Percentiles rank a stretch among this genome's conserved stretches.
Evolutionary conservation across 2,888 invertebrate genomes (phyloP).

Genomic region (Trichogramma evanescens): DNA sequence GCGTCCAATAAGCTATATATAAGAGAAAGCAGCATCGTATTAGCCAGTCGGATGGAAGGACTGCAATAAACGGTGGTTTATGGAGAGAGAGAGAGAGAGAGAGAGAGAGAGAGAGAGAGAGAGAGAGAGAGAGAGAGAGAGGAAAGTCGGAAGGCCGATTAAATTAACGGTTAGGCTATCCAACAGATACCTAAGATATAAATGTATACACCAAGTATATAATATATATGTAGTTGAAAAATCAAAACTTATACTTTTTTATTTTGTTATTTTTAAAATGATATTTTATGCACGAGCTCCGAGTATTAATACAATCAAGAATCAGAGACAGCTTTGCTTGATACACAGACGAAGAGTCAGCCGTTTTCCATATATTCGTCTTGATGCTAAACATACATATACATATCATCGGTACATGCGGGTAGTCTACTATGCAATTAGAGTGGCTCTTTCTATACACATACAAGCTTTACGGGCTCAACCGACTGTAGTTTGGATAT

Average conservation of each 20-base stretch:
- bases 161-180: slow-evolving; percentile 9
- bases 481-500: too few species aligned
- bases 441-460: slow-evolving; percentile 28
- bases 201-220: too few species aligned
- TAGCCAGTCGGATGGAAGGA: slow-evolving; percentile 12
- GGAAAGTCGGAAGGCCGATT: neutral
- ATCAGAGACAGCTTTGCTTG: neutral
- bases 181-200: too few species aligned
- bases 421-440: slow-evolving; percentile 48
- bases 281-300: too few species aligned
- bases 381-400: neutral
- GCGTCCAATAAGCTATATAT: slow-evolving; percentile 13
- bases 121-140: neutral
- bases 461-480: neutral
- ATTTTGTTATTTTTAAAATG: too few species aligned
- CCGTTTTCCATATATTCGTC: neutral
- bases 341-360: neutral
- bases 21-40: neutral
- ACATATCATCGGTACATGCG: slow-evolving; percentile 30
- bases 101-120: slow-evolving; percentile 5
- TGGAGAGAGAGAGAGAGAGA: neutral
- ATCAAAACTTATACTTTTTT: too few species aligned
- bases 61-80: slow-evolving; percentile 21
- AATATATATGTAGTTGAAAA: too few species aligned
- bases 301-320: too few species aligned